Evolutionary conservation across 2,797 vertebrate genomes (phyloP).

Genomic region (Sebastes oblongus): DNA sequence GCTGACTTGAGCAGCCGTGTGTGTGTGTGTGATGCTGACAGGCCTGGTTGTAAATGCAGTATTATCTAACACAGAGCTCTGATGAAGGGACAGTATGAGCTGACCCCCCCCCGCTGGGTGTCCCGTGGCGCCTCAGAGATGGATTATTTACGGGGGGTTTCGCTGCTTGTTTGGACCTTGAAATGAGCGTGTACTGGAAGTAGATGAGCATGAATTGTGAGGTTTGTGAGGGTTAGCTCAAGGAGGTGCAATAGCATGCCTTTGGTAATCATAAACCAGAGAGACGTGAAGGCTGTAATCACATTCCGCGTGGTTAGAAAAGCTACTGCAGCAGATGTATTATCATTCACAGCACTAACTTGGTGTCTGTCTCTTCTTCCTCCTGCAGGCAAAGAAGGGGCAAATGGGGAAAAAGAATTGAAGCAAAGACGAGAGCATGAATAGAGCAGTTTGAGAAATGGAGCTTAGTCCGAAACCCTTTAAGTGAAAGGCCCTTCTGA

Average conservation of each 20-base stretch:
- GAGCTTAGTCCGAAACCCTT: neutral
- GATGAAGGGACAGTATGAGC: constrained; percentile 8
- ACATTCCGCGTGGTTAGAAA: constrained; percentile 52
- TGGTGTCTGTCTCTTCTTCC: constrained; percentile 80
- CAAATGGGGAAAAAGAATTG: constrained; percentile 68
- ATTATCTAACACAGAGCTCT: neutral
- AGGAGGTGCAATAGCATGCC: constrained; percentile 58
- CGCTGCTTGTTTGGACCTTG: constrained; percentile 15
- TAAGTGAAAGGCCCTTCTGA: constrained; percentile 52
- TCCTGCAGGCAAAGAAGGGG: constrained; percentile 82
- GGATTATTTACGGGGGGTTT: constrained; percentile 30
- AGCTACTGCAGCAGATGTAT: constrained; percentile 38
- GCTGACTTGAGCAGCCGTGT: constrained; percentile 10
- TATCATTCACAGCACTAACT: constrained; percentile 87
- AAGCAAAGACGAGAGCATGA: constrained; percentile 33
- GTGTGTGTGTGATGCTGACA: constrained; percentile 8
- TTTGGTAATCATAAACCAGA: constrained; percentile 65
- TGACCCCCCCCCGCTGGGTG: neutral
- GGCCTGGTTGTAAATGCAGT: constrained; percentile 19
- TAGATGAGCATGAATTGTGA: constrained; percentile 26
- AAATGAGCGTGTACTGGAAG: constrained; percentile 33
- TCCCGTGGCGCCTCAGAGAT: neutral
- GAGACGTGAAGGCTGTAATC: constrained; percentile 52
- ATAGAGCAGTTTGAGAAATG: constrained; percentile 19
- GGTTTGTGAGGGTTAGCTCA: constrained; percentile 43